phyloP scores from a whole-genome alignment of 2,113 vertebrate species.

The Heterochromis multidens region DNA sequence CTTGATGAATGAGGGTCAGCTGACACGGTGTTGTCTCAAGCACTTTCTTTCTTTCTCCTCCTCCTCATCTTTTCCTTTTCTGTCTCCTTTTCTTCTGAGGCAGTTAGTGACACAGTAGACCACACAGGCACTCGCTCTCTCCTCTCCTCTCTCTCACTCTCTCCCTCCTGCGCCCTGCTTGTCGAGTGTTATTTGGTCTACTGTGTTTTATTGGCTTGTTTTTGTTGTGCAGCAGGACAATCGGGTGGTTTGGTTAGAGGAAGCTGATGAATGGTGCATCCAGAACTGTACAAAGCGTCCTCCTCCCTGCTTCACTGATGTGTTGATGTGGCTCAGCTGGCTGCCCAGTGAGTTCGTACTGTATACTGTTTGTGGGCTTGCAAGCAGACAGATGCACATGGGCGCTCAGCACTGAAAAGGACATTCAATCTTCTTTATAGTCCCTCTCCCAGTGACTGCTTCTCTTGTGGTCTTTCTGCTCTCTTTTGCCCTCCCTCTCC shows the following conservation, averaged over 20 bases:
- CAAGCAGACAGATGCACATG: slow-evolving; percentile 49
- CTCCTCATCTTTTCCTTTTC: neutral
- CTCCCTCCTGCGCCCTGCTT: neutral
- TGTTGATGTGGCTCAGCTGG: slow-evolving; percentile 60
- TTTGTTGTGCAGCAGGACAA: slow-evolving; percentile 49
- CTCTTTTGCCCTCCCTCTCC: neutral
- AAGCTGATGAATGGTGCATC: slow-evolving; percentile 53
- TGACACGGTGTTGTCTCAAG: neutral
- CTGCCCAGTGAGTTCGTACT: slow-evolving; percentile 36
- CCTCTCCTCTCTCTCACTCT: neutral
- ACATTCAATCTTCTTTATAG: slow-evolving; percentile 31
- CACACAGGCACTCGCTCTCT: neutral
- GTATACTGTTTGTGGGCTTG: slow-evolving; percentile 36
- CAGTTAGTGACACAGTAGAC: neutral
- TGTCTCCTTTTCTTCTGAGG: neutral
- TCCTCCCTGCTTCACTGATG: slow-evolving; percentile 61
- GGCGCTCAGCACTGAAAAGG: slow-evolving; percentile 31
- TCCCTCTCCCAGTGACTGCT: slow-evolving; percentile 3
- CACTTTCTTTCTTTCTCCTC: neutral
- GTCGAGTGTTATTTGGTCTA: slow-evolving; percentile 47
- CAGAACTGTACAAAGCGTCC: slow-evolving; percentile 46
- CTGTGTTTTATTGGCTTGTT: slow-evolving; percentile 59
- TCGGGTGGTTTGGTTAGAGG: slow-evolving; percentile 39
- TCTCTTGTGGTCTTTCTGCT: neutral
- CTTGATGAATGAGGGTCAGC: neutral